Evolutionary conservation across 2,113 vertebrate genomes (phyloP), one percentile per base, ranked within the genome.

Genomic region (Pedionomus torquatus): DNA sequence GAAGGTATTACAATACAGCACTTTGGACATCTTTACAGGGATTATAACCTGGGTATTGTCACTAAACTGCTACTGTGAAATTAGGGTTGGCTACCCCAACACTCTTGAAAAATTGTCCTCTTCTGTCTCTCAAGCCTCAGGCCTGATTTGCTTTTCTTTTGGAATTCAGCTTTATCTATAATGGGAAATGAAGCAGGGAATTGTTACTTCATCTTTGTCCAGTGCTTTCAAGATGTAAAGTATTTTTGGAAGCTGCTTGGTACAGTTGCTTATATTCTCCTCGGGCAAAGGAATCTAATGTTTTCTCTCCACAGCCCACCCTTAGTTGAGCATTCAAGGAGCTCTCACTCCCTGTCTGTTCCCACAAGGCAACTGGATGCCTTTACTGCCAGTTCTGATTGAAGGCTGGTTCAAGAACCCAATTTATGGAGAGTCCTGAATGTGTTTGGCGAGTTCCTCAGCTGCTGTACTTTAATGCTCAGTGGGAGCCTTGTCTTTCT

Each of bases 241-340:
- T 85, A 52, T 80, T 92, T 90, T 90, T 80, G 82, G 75, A 81
- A 94, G 52, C 71, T 86, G 66, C 82, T 88, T 71, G 58, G 48
- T 65, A 65, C 33, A 25, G 31, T 61, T 89, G 80, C 41, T 24
- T 18, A n/a, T 75, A 30, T 41, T 80, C 66, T 89, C 77, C 81
- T 77, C 25, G 31, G 82, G 43, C 66, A 83, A 90, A 58, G 28
- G 44, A 82, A 80, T 39, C 41, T 23, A 69, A 79, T 31, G 69
- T 86, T 90, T 92, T 46, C 30, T 85, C 25, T 85, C 79, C 75
- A 43, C 17, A 52, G 41, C 46, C 31, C 85, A 60, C 39, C 49
- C 51, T 63, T 65, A 74, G 41, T 20, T 1, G 1, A 49, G 37
- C 11, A 20, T 31, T 72, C 18, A n/a, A 83, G 44, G 44, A 68